Base-by-base conservation (phyloP, 2,113 vertebrate species). In the Struthidea cinerea region DNA sequence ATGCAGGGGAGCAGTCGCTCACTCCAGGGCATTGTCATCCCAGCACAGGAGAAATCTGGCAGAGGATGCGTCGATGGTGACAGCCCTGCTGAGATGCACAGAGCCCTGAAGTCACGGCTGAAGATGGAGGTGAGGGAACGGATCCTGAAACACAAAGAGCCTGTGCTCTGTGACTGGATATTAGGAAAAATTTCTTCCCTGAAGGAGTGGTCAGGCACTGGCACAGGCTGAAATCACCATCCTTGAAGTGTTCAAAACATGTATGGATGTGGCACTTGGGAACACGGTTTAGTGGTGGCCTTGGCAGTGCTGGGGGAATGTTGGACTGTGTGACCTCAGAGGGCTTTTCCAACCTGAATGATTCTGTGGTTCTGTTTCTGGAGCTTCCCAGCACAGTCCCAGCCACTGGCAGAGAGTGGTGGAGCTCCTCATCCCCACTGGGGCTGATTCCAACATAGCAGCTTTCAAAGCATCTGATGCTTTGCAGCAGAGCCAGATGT, bases 41-140 rank as follows among this genome's bases (percentile, higher is more conserved):
- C 32, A 19, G 68, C 9, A 5, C 56, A 53, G 80, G n/a, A 42
- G 26, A 27, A 30, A 35, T 3, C 3, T 14, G 26, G 35, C 28
- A 73, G 41, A 28, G 67, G 55, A 46, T 17, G 41, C 0, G 1
- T 9, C 0, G 0, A 5, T 50, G 41, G 69, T 23, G 68, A 27
- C 16, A 39, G 35, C 14, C 37, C 69, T 50, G 50, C 28, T 19
- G 4, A 4, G 13, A 35, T n/a, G 23, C 27, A 37, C 9, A 1
- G 32, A 42, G 64, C 70, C 41, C 64, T n/a, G 10, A n/a, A n/a
- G n/a, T 23, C 75, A 42, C 0, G 3, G 65, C 2, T 61, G 47
- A 18, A 55, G 44, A 14, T 33, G n/a, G 39, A 57, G 39, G 50
- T 73, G 49, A 61, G 19, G 32, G 52, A 71, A n/a, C 41, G 37